phyloP scores from a whole-genome alignment of 2,888 invertebrate genomes.

The Hyposoter didymator region DNA sequence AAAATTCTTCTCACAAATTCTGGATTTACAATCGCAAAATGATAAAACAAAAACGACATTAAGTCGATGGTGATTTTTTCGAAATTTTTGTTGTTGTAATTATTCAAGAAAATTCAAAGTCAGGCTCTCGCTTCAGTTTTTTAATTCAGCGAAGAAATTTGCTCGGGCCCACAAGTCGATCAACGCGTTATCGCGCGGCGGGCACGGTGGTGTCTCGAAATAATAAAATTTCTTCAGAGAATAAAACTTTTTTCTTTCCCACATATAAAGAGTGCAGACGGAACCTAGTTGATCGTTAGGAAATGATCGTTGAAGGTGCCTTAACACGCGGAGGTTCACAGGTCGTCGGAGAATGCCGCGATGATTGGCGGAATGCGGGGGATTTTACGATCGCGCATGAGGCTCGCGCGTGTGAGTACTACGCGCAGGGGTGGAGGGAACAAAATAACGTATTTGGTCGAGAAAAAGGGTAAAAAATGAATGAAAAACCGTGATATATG shows the following conservation, averaged over 20 bases:
- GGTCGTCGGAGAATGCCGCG: slow-evolving; percentile 71
- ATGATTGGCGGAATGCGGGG: slow-evolving; percentile 78
- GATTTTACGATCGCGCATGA: slow-evolving; percentile 76
- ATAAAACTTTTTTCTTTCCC: neutral
- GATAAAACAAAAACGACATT: too few species aligned
- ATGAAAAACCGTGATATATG: neutral
- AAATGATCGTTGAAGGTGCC: slow-evolving; percentile 37
- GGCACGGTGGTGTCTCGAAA: neutral
- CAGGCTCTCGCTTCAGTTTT: too few species aligned
- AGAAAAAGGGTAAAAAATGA: slow-evolving; percentile 30
- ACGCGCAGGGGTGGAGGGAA: slow-evolving; percentile 36
- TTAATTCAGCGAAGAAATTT: too few species aligned
- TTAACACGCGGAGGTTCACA: slow-evolving; percentile 48
- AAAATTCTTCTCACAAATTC: too few species aligned
- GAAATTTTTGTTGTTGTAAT: too few species aligned
- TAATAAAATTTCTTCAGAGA: neutral
- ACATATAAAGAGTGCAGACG: neutral
- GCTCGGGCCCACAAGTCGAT: too few species aligned
- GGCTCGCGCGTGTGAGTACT: slow-evolving; percentile 38
- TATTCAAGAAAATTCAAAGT: too few species aligned
- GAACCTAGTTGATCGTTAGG: slow-evolving; percentile 38
- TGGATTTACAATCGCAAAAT: too few species aligned
- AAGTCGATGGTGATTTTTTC: too few species aligned
- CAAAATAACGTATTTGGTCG: neutral
- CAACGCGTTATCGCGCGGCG: neutral